Conservation (phyloP, 2,113 vertebrate genomes). For the Plestiodon gilberti region DNA sequence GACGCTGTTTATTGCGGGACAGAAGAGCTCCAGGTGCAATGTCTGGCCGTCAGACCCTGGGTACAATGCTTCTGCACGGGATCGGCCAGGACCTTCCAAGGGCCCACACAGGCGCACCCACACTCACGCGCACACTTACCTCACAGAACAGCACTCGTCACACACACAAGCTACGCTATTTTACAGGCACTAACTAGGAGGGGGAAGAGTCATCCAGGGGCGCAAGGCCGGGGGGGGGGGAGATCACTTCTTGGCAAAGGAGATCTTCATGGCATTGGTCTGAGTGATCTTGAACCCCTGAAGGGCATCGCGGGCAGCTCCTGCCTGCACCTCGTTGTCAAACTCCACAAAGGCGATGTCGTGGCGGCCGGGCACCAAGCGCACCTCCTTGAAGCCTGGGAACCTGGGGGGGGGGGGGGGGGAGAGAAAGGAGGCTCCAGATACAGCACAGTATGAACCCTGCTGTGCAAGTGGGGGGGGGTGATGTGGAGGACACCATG, state of each 20-base stretch:
- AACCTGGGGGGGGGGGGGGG: constrained; percentile 73
- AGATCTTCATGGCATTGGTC: constrained; percentile 94
- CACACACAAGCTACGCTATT: not conserved
- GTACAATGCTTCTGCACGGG: constrained; percentile 86
- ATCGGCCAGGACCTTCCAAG: not conserved
- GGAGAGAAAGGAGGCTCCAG: accelerated
- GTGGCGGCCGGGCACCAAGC: constrained; percentile 89
- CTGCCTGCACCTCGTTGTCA: constrained; percentile 92
- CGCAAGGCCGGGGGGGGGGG: not conserved
- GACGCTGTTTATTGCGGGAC: constrained; percentile 73
- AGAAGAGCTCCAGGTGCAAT: constrained; percentile 90
- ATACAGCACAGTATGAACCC: too few species aligned
- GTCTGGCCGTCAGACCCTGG: constrained; percentile 90
- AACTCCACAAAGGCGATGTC: constrained; percentile 97
- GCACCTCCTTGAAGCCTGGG: constrained; percentile 94
- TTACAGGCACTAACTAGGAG: not conserved
- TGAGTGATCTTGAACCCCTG: constrained; percentile 94
- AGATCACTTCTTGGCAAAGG: constrained; percentile 90
- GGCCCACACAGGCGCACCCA: not conserved
- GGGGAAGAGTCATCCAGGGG: not conserved
- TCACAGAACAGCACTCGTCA: not conserved
- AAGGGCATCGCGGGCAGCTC: constrained; percentile 86
- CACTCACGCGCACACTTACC: not conserved
- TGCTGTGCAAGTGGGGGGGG: not conserved
- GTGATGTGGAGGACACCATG: not conserved